A percentile compares a stretch with the other conserved stretches of the same genome.
These are phyloP conservation scores for Datnioides undecimradiatus DNA, from an alignment of 2,113 vertebrate species.

Conservation along the genomic window DNA sequence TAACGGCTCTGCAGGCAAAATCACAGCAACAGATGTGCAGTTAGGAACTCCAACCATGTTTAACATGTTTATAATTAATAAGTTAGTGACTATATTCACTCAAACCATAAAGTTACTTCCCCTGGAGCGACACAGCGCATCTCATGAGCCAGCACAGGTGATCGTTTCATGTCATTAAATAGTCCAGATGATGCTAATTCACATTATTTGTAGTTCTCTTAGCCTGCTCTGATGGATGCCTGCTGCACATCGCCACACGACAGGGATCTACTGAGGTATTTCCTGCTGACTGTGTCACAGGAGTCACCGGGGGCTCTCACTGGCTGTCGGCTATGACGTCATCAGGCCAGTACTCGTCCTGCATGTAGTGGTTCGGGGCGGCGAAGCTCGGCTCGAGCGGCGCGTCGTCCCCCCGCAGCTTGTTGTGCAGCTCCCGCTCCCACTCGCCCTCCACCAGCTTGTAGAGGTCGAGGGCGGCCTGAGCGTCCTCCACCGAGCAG, in stretches of 20 bases:
- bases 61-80: slow-evolving; percentile 33
- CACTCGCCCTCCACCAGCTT: slow-evolving; percentile 91
- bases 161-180: background rate
- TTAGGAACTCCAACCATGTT: slow-evolving; percentile 11
- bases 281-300: background rate
- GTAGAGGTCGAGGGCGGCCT: slow-evolving; percentile 93
- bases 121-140: background rate
- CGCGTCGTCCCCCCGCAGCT: slow-evolving; percentile 16
- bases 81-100: slow-evolving; percentile 46
- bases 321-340: slow-evolving; percentile 78
- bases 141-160: background rate
- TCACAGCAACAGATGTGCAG: slow-evolving; percentile 17
- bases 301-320: slow-evolving; percentile 46
- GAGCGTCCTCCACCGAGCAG: slow-evolving; percentile 93
- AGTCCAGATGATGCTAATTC: background rate
- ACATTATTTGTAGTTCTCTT: background rate
- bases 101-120: background rate
- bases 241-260: background rate
- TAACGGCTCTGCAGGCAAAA: background rate
- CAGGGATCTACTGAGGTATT: slow-evolving; percentile 2
- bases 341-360: slow-evolving; percentile 92
- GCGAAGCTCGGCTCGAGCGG: slow-evolving; percentile 62
- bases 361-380: slow-evolving; percentile 89
- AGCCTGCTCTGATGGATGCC: background rate
- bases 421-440: slow-evolving; percentile 83